These are phyloP conservation scores for Geotrupes spiniger DNA, from an alignment of 2,888 invertebrate genomes.

Conservation along the genomic window DNA sequence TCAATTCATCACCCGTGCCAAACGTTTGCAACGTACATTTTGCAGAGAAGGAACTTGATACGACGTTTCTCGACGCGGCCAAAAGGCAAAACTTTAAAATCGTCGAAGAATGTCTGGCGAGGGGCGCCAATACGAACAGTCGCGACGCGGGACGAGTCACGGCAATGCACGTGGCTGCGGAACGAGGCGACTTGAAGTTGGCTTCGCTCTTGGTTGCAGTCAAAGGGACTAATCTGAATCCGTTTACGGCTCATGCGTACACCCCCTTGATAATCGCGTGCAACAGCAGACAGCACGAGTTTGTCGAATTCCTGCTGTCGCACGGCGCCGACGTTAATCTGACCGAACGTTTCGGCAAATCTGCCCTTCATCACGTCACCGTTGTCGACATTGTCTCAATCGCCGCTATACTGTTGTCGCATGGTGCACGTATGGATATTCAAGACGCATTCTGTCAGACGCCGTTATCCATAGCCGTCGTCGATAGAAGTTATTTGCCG, in stretches of 20 bases:
- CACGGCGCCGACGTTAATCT: constrained; percentile 39
- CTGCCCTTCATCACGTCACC: constrained; percentile 27
- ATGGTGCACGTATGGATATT: constrained; percentile 45
- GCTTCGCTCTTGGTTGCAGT: constrained; percentile 13
- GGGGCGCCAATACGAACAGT: constrained; percentile 28
- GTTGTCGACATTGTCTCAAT: constrained; percentile 25
- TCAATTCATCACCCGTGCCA: no score
- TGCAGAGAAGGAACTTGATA: no score
- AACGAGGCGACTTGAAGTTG: constrained; percentile 23
- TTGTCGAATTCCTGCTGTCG: constrained; percentile 23
- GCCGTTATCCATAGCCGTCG: constrained; percentile 50
- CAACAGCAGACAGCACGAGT: constrained; percentile 19
- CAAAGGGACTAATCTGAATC: constrained; percentile 10
- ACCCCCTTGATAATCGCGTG: constrained; percentile 29
- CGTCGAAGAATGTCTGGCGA: constrained; percentile 20
- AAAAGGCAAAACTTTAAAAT: constrained; percentile 17
- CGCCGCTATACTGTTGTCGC: constrained; percentile 42
- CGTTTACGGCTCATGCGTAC: constrained; percentile 19
- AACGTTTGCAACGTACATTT: no score
- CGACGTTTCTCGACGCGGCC: constrained; percentile 22
- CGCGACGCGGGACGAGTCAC: constrained; percentile 13
- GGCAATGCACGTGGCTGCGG: constrained; percentile 30
- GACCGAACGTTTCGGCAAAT: constrained; percentile 43
- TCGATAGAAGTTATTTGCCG: constrained; percentile 49
- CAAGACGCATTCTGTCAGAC: constrained; percentile 52